Conservation (phyloP, 1,140 invertebrate species). For the Helicoverpa armigera region DNA sequence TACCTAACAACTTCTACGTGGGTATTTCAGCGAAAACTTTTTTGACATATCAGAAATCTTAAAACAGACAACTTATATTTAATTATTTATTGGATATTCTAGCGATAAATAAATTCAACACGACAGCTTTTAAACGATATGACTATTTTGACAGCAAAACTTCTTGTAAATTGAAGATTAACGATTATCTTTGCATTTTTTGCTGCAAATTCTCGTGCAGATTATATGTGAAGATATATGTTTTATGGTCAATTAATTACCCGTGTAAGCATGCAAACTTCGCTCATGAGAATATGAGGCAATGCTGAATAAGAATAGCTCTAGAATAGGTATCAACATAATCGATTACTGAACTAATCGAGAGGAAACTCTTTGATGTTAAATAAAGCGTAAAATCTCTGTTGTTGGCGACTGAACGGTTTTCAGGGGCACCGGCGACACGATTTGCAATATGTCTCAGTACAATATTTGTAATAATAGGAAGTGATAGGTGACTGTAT, state of each 20-base stretch:
- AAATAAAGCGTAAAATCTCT: slow-evolving; percentile 68
- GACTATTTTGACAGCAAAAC: too few species aligned
- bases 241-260: slow-evolving; percentile 8
- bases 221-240: background rate
- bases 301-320: slow-evolving; percentile 19
- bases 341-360: slow-evolving; percentile 64
- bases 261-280: slow-evolving; percentile 2
- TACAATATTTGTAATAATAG: slow-evolving; percentile 40
- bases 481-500: slow-evolving; percentile 42
- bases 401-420: slow-evolving; percentile 66
- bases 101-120: too few species aligned
- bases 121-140: too few species aligned
- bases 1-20: too few species aligned
- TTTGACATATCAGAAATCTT: too few species aligned
- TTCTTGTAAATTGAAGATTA: too few species aligned
- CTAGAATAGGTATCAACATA: slow-evolving; percentile 45
- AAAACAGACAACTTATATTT: too few species aligned
- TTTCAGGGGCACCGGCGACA: slow-evolving; percentile 68
- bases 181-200: background rate
- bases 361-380: slow-evolving; percentile 79
- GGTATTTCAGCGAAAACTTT: too few species aligned
- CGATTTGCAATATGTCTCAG: slow-evolving; percentile 33
- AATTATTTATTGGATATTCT: too few species aligned
- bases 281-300: background rate
- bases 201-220: background rate